Percentiles rank a stretch among this genome's conserved stretches.
Conservation (phyloP, 2,888 invertebrate species). For the Agriopis aurantiaria region DNA sequence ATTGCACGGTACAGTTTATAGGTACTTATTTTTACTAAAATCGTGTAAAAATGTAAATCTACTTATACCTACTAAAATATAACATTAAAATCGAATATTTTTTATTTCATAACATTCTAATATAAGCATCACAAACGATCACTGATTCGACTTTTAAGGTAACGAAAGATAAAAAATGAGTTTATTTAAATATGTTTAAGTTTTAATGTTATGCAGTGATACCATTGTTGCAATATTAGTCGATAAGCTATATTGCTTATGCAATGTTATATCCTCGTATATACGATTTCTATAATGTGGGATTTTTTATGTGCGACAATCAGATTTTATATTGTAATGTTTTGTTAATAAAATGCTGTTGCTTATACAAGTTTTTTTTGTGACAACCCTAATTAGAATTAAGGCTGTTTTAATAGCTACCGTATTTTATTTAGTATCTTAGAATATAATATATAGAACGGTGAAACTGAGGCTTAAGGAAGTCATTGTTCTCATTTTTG, state of each 20-base stretch:
- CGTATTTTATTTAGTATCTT: neutral
- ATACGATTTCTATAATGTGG: conserved; percentile 57
- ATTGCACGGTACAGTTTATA: conserved; percentile 47
- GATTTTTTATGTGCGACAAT: conserved; percentile 55
- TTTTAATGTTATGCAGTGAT: conserved; percentile 76
- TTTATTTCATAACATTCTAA: conserved; percentile 27
- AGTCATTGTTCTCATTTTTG: too few species aligned
- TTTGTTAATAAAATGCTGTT: conserved; percentile 82
- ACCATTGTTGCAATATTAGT: conserved; percentile 84
- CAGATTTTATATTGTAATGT: conserved; percentile 64
- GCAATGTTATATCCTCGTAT: conserved; percentile 51
- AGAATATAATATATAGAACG: too few species aligned
- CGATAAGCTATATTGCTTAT: conserved; percentile 69
- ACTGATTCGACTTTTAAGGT: conserved; percentile 39
- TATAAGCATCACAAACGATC: conserved; percentile 27
- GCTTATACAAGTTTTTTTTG: conserved; percentile 68
- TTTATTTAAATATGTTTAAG: conserved; percentile 53
- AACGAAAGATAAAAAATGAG: conserved; percentile 45
- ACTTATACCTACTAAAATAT: conserved; percentile 48
- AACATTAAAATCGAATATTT: conserved; percentile 36
- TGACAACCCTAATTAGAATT: conserved; percentile 35
- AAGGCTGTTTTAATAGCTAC: neutral
- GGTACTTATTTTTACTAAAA: conserved; percentile 64
- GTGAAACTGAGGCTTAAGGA: too few species aligned
- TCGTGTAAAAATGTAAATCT: conserved; percentile 75